These are phyloP conservation scores for Sinodicranocentrus sp. DNA, from an alignment of 2,888 invertebrate species.

Conservation along the genomic window DNA sequence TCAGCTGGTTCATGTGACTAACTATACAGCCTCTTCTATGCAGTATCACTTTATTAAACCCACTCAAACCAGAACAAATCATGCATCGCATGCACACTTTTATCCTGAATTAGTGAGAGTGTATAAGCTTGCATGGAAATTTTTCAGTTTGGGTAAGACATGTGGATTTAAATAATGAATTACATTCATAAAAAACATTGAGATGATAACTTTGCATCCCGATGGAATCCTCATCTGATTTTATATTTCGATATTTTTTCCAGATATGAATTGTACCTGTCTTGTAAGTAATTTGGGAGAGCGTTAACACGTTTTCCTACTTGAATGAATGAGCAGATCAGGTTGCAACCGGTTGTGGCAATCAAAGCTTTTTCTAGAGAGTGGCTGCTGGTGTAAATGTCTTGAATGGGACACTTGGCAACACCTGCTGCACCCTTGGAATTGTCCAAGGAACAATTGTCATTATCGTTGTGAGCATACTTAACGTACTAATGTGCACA, in stretches of 20 bases:
- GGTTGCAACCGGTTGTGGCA: constrained; percentile 60
- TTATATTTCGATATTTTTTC: too few relatives aligned
- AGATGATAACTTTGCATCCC: too few relatives aligned
- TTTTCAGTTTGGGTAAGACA: too few relatives aligned
- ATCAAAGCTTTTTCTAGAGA: constrained; percentile 8
- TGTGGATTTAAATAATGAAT: too few relatives aligned
- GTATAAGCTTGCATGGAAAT: too few relatives aligned
- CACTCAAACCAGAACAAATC: too few relatives aligned
- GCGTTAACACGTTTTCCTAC: constrained; percentile 34
- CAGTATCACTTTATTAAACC: too few relatives aligned
- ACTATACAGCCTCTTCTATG: too few relatives aligned
- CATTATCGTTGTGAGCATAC: constrained; percentile 10
- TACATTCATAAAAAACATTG: too few relatives aligned
- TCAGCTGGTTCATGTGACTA: constrained; percentile 11
- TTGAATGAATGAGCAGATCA: constrained; percentile 38
- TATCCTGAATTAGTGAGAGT: too few relatives aligned
- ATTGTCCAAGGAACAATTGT: constrained; percentile 41
- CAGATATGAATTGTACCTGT: background rate
- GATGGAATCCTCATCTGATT: too few relatives aligned
- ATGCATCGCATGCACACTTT: too few relatives aligned
- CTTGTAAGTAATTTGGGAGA: constrained; percentile 35
- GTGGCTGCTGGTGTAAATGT: constrained; percentile 36
- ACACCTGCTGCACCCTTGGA: constrained; percentile 59
- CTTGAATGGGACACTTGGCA: constrained; percentile 60
- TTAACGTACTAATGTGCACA: background rate